Evolutionary conservation across 2,888 invertebrate species (phyloP), one percentile per base, ranked within the genome.

Genomic region (Criorhina ranunculi): DNA sequence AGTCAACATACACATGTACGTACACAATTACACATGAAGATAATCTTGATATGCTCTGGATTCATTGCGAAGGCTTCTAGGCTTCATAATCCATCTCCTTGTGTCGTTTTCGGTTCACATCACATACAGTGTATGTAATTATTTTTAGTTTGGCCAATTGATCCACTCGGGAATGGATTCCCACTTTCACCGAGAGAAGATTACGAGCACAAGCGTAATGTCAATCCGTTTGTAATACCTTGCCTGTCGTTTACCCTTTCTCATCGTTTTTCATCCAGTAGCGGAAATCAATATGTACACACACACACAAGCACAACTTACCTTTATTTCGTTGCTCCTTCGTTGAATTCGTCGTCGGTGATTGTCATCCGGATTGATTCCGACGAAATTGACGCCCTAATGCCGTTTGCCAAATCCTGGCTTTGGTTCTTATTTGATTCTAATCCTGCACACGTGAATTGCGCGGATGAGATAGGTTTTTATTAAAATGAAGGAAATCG

Each of bases 91-190:
- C 57, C 40, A 8, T 24, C n/a, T 9, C 40, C 6, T 11, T 29
- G 33, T 7, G 46, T 69, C 55, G 62, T 69, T 57, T 69, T 33
- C 42, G 62, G 31, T 33, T 72, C 44, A 67, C 62, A 73, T 70
- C 79, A 70, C 60, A 51, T 49, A 59, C 51, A 75, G 55, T 69
- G 69, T 80, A 85, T 69, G 69, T 80, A 85, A 85, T 80, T 80
- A 85, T 85, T 85, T 78, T 70, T 70, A 78, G 70, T 62, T 75
- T 33, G 59, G 69, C 62, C 67, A 75, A 80, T 66, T 75, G 80
- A 80, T 80, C 64, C 64, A 82, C 59, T 66, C 57, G 35, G 62
- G 62, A 8, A 49, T 5, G 19, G 44, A 75, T 69, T 69, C 19
- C 37, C 17, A 29, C 29, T 46, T 62, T 49, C 24, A 24, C 35